Percentiles rank a stretch among this genome's conserved stretches.
These are phyloP conservation scores for Dicerorhinus sumatrensis DNA, from an alignment of 2,113 vertebrate species.

Conservation along the genomic window DNA sequence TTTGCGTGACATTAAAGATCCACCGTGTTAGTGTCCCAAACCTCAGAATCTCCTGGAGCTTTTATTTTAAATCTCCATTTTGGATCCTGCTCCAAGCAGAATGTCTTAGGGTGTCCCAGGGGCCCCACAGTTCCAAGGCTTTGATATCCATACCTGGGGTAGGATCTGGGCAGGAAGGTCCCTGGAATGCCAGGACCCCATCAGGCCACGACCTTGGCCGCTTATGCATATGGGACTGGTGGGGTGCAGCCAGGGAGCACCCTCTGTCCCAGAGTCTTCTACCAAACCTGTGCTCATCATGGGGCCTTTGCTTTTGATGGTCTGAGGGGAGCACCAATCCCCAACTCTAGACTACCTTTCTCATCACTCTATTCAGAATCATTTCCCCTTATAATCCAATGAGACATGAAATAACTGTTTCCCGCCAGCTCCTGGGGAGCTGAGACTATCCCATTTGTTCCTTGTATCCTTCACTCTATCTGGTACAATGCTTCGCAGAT, in stretches of 20 bases:
- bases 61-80: neutral
- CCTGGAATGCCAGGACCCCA: neutral
- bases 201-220: neutral
- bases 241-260: neutral
- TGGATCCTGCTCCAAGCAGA: neutral
- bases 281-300: neutral
- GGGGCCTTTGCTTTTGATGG: neutral
- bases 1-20: neutral
- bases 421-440: neutral
- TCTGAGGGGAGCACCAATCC: neutral
- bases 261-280: neutral
- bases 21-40: neutral
- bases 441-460: neutral
- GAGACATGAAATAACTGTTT: neutral
- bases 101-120: neutral
- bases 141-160: neutral
- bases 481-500: neutral
- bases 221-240: rapidly evolving
- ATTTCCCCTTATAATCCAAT: neutral
- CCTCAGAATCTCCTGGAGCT: neutral
- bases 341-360: neutral
- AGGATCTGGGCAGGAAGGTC: neutral
- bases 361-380: neutral
- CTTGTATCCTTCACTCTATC: neutral
- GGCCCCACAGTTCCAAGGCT: neutral